phyloP scores from a whole-genome alignment of 2,888 invertebrate genomes.

The Atethmia centrago region DNA sequence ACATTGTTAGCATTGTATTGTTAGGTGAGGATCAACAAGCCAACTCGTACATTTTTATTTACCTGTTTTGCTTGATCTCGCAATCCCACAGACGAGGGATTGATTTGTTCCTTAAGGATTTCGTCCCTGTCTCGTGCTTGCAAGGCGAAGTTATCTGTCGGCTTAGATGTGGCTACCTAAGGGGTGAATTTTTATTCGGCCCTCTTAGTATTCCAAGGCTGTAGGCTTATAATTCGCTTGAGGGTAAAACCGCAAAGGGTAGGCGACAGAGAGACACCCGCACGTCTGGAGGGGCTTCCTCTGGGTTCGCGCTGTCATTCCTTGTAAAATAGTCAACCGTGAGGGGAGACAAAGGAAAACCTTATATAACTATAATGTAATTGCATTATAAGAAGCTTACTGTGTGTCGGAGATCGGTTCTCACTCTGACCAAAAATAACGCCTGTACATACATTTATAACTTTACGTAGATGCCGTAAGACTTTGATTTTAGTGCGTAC shows the following conservation, averaged over 20 bases:
- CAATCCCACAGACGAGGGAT: constrained; percentile 79
- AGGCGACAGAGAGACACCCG: constrained; percentile 76
- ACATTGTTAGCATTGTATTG: constrained; percentile 75
- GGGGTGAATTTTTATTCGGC: constrained; percentile 85
- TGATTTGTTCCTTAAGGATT: constrained; percentile 85
- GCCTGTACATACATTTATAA: background rate
- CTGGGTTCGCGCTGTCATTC: constrained; percentile 74
- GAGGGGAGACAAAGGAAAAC: constrained; percentile 49
- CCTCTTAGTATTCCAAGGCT: constrained; percentile 86
- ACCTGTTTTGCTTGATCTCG: constrained; percentile 81
- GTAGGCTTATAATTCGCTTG: constrained; percentile 86
- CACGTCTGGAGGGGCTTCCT: constrained; percentile 76
- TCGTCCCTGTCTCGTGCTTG: constrained; percentile 78
- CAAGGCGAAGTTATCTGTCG: constrained; percentile 83
- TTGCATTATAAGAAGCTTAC: constrained; percentile 49
- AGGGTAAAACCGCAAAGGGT: constrained; percentile 82
- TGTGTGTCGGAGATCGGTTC: constrained; percentile 43
- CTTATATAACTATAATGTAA: constrained; percentile 43
- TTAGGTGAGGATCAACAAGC: constrained; percentile 81
- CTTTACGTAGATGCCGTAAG: constrained; percentile 15
- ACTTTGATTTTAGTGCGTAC: constrained; percentile 36
- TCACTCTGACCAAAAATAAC: constrained; percentile 20
- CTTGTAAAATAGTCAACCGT: constrained; percentile 75
- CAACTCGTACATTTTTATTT: constrained; percentile 79
- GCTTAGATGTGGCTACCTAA: constrained; percentile 86